Evolutionary conservation across 2,113 vertebrate species (phyloP).

Genomic region (Dipodomys spectabilis): DNA sequence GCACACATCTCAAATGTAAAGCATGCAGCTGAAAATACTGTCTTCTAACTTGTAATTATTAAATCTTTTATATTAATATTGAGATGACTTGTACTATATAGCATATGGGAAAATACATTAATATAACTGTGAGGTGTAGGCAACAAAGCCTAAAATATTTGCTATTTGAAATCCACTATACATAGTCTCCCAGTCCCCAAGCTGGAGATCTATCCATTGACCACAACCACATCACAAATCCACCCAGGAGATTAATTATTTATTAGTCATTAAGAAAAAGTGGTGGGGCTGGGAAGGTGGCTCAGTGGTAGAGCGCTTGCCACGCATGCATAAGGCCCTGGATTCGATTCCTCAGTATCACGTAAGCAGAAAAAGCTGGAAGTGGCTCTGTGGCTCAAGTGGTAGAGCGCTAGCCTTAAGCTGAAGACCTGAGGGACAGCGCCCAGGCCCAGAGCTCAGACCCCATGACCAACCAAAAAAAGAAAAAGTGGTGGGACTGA

Average conservation of each 20-base stretch:
- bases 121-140: neutral
- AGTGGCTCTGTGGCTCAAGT: too few relatives aligned
- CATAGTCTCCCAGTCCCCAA: neutral
- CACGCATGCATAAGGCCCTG: too few relatives aligned
- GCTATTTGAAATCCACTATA: neutral
- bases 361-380: too few relatives aligned
- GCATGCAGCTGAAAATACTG: neutral
- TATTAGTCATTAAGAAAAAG: neutral
- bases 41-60: slow-evolving; percentile 25
- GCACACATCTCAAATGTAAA: neutral
- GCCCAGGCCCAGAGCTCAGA: too few relatives aligned
- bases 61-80: neutral
- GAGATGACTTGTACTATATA: neutral
- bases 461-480: neutral
- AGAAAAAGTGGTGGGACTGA: neutral
- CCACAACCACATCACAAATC: neutral
- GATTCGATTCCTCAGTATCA: too few relatives aligned
- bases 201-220: neutral
- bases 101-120: neutral
- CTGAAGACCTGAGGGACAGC: too few relatives aligned
- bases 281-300: neutral
- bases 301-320: too few relatives aligned
- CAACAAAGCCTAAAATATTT: neutral
- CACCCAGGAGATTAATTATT: neutral
- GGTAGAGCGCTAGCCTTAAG: too few relatives aligned